Base-by-base conservation (phyloP, 2,113 vertebrate genomes). In the Probosciger aterrimus region DNA sequence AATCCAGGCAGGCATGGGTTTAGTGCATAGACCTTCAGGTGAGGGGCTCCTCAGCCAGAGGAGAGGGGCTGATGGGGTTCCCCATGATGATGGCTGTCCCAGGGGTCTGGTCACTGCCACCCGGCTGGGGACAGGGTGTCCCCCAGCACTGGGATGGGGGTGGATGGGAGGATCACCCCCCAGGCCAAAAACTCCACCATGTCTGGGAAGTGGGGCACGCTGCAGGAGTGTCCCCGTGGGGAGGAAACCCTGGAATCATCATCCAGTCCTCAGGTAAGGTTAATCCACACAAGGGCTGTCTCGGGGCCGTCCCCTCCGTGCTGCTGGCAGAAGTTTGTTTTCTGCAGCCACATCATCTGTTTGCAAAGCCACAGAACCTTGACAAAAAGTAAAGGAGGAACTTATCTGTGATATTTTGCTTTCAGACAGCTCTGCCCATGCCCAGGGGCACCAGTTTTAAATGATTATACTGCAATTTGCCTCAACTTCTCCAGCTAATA, bases 381-480 rank as follows among this genome's bases (percentile, higher is more conserved):
- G 63, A 52, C 77, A 89, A 43, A 82, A 57, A 78, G 19, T 20
- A 73, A 18, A 64, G 49, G 28, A 63, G 10, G 76, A n/a, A 43
- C 14, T 14, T 44, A 27, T 86, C 68, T 55, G 18, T 55, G 62
- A 30, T 53, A 8, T 75, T 93, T 80, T 59, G 44, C 87, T 82
- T 75, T 37, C 7, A 73, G 55, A 53, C 60, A 73, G 70, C 76
- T 69, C 68, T 71, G 82, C 27, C 79, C 73, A 50, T 91, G 71
- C 82, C 65, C 49, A 59, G 73, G 2, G 10, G 44, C 70, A 86
- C 65, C 78, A 68, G 24, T 96, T 93, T 93, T 86, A 91, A 97
- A 82, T 95, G 95, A 96, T 92, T 91, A 93, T 35, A 50, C 82
- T 59, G 37, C 80, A 74, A 67, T 95, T 97, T 97, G 82, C 90